A percentile compares a stretch with the other conserved stretches of the same genome.
These are phyloP conservation scores for Anomalospiza imberbis DNA, from an alignment of 2,797 vertebrate genomes.

Conservation along the genomic window DNA sequence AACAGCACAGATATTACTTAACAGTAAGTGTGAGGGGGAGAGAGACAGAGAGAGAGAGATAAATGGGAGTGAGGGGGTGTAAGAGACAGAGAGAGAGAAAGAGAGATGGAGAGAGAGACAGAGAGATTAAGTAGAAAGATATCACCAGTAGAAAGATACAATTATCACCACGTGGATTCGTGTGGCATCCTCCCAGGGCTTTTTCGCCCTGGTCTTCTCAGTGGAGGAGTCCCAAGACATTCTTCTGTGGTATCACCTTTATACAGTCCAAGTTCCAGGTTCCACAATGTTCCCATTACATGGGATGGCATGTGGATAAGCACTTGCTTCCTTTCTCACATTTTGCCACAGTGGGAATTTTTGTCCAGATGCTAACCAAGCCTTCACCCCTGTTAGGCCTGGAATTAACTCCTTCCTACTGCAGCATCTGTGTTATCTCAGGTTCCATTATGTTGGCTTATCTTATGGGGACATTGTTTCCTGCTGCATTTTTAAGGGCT, in stretches of 20 bases:
- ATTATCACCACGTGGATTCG: neutral
- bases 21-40: neutral
- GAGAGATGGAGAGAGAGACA: neutral
- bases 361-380: neutral
- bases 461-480: neutral
- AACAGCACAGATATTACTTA: neutral
- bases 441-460: neutral
- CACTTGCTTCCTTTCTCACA: neutral
- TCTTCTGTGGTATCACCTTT: neutral
- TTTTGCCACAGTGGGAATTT: neutral
- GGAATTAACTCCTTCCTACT: neutral
- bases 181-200: neutral
- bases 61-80: neutral
- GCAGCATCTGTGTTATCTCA: neutral
- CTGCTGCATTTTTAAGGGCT: neutral
- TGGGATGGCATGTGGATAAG: neutral
- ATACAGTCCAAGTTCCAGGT: neutral
- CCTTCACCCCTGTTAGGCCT: neutral
- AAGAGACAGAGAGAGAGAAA: neutral
- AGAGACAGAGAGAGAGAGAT: neutral
- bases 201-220: neutral
- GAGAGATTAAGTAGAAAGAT: neutral
- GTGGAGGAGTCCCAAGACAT: neutral
- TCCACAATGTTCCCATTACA: rapidly evolving
- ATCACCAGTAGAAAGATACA: neutral